Evolutionary conservation across 37 sponge, comb jelly and placozoan species (phyloP).

Genomic region (Ianthella basta): DNA sequence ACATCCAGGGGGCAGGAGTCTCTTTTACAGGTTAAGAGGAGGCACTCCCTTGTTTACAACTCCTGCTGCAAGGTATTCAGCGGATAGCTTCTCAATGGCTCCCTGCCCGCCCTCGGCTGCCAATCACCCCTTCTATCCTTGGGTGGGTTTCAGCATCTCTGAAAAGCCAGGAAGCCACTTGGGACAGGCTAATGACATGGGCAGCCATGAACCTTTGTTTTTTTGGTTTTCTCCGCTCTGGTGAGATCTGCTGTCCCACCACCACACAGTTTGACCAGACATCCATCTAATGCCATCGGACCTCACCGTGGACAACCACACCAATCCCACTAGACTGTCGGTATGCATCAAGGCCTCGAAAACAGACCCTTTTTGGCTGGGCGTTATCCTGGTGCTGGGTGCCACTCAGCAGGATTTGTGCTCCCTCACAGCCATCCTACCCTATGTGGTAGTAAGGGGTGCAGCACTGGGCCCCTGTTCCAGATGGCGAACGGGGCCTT

Average conservation of each 20-base stretch:
- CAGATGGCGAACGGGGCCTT: slow-evolving; percentile 17
- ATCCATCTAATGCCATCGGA: slow-evolving; percentile 12
- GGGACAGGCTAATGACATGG: slow-evolving; percentile 41
- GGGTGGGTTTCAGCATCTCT: not conserved
- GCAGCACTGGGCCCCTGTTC: slow-evolving; percentile 30
- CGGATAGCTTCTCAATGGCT: not conserved
- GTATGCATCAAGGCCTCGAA: slow-evolving; percentile 39
- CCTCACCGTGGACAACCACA: slow-evolving; percentile 22
- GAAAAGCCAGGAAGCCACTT: not conserved
- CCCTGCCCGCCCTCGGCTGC: slow-evolving; percentile 26
- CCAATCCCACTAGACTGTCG: not conserved
- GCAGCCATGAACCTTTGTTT: slow-evolving; percentile 49
- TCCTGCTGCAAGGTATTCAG: slow-evolving; percentile 49
- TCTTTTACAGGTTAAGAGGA: slow-evolving; percentile 39
- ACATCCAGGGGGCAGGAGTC: slow-evolving; percentile 42
- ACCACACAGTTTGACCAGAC: slow-evolving; percentile 17
- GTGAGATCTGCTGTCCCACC: slow-evolving; percentile 29
- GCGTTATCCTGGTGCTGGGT: slow-evolving; percentile 28
- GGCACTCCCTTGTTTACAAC: slow-evolving; percentile 39
- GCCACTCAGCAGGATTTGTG: slow-evolving; percentile 35
- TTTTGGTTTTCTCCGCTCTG: slow-evolving; percentile 50
- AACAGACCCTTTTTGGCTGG: slow-evolving; percentile 51
- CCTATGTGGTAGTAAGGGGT: slow-evolving; percentile 34
- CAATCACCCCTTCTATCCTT: slow-evolving; percentile 50
- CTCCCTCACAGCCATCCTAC: slow-evolving; percentile 38